phyloP scores from a whole-genome alignment of 2,113 vertebrate genomes.

The Muntiacus reevesi region DNA sequence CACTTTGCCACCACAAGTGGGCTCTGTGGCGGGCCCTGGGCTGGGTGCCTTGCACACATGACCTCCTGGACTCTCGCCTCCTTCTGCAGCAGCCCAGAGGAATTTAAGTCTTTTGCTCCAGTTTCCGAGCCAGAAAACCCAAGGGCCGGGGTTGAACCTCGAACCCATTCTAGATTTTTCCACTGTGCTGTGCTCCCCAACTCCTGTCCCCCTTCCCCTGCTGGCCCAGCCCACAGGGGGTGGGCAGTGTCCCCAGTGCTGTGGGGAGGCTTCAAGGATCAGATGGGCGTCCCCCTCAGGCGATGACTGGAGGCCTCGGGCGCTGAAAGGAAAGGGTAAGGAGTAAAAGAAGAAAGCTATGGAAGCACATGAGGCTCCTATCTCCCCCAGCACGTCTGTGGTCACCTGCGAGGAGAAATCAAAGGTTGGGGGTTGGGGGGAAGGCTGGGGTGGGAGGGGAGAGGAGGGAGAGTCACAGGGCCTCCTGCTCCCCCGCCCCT shows the following conservation, averaged over 20 bases:
- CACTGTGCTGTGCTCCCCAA: neutral
- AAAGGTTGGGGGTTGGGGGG: slow-evolving; percentile 39
- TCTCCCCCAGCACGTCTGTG: neutral
- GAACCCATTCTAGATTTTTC: neutral
- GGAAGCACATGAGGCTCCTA: slow-evolving; percentile 36
- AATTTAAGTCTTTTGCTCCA: neutral
- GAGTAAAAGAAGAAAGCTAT: slow-evolving; percentile 70
- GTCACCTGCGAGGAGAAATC: slow-evolving; percentile 76
- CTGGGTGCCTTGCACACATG: neutral
- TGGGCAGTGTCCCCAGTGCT: slow-evolving; percentile 69
- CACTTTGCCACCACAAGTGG: neutral
- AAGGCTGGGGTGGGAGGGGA: slow-evolving; percentile 33
- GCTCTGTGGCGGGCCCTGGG: neutral
- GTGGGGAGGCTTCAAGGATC: slow-evolving; percentile 62
- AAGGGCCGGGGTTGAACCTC: neutral
- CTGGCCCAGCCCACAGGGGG: neutral
- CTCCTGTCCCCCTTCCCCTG: neutral
- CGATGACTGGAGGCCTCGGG: slow-evolving; percentile 42
- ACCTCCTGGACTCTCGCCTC: neutral
- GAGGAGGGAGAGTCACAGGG: slow-evolving; percentile 59
- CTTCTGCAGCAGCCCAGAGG: neutral
- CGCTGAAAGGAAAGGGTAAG: slow-evolving; percentile 75
- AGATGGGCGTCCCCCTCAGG: slow-evolving; percentile 37
- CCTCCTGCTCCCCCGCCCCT: slow-evolving; percentile 50
- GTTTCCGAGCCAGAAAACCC: slow-evolving; percentile 14